phyloP scores from a whole-genome alignment of 2,113 vertebrate species.

The Larimichthys polyactis region DNA sequence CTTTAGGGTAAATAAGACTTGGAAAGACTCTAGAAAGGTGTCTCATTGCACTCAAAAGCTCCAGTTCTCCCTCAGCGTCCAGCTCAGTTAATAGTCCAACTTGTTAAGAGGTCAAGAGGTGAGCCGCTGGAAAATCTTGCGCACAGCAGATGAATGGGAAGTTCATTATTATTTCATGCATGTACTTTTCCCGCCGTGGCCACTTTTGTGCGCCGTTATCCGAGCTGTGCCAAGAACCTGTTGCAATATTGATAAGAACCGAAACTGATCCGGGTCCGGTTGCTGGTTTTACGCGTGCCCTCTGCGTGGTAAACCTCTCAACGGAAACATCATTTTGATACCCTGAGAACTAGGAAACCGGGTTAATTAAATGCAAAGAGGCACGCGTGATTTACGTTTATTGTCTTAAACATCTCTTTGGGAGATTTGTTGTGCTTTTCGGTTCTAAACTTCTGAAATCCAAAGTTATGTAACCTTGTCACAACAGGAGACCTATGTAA shows the following conservation, averaged over 20 bases:
- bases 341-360: conserved; percentile 43
- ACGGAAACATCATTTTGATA: conserved; percentile 59
- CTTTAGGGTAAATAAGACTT: conserved; percentile 35
- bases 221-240: conserved; percentile 68
- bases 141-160: conserved; percentile 75
- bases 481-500: conserved; percentile 54
- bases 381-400: not conserved
- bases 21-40: not conserved
- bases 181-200: conserved; percentile 59
- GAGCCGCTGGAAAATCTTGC: conserved; percentile 84
- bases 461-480: conserved; percentile 44
- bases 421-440: not conserved
- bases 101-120: conserved; percentile 75
- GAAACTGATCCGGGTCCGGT: conserved; percentile 73
- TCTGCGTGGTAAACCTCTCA: conserved; percentile 25
- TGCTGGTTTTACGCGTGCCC: conserved; percentile 60
- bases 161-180: conserved; percentile 79
- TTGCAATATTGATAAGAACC: conserved; percentile 73
- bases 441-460: not conserved
- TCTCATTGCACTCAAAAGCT: conserved; percentile 33
- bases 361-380: conserved; percentile 35
- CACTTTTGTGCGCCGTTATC: conserved; percentile 73
- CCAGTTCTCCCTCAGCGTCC: not conserved
- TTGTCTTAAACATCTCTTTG: not conserved
- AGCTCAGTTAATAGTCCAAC: conserved; percentile 39